A percentile compares a stretch with the other conserved stretches of the same genome.
Evolutionary conservation across 2,888 invertebrate genomes (phyloP).

Genomic region (Seira ritae): DNA sequence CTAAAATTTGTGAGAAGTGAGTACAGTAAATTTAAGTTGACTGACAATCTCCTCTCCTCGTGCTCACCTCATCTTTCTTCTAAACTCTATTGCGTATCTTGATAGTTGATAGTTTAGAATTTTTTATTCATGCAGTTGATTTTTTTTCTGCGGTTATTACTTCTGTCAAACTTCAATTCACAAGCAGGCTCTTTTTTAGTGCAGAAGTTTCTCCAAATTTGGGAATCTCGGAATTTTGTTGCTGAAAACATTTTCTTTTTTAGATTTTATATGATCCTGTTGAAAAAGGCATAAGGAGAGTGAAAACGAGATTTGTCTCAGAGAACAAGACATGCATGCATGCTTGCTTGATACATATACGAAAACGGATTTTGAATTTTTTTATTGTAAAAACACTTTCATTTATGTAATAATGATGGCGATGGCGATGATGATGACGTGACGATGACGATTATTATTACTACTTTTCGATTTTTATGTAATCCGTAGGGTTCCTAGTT

Average conservation of each 20-base stretch:
- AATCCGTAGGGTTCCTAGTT: conserved; percentile 45
- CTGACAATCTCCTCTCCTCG: conserved; percentile 40
- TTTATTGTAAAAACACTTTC: background rate
- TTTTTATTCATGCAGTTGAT: too few relatives aligned
- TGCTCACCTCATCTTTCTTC: conserved; percentile 23
- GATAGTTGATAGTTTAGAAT: too few relatives aligned
- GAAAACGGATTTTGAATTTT: too few relatives aligned
- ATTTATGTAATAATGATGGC: too few relatives aligned
- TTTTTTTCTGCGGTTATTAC: conserved; percentile 19
- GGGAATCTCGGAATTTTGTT: conserved; percentile 47
- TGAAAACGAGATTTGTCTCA: background rate
- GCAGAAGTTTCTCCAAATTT: conserved; percentile 56
- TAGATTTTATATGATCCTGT: background rate
- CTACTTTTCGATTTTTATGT: conserved; percentile 38
- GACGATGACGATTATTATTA: conserved; percentile 18
- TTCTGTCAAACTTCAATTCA: conserved; percentile 56
- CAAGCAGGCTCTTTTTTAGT: conserved; percentile 24
- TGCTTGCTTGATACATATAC: too few relatives aligned
- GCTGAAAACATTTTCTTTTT: conserved; percentile 18
- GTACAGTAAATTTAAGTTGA: conserved; percentile 44
- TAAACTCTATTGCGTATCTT: conserved; percentile 9
- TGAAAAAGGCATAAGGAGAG: background rate
- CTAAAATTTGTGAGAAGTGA: conserved; percentile 49
- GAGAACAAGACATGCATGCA: too few relatives aligned
- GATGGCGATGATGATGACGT: conserved; percentile 18